A percentile compares a stretch with the other conserved stretches of the same genome.
Conservation (phyloP, 2,113 vertebrate species). For the Plecotus auritus region DNA sequence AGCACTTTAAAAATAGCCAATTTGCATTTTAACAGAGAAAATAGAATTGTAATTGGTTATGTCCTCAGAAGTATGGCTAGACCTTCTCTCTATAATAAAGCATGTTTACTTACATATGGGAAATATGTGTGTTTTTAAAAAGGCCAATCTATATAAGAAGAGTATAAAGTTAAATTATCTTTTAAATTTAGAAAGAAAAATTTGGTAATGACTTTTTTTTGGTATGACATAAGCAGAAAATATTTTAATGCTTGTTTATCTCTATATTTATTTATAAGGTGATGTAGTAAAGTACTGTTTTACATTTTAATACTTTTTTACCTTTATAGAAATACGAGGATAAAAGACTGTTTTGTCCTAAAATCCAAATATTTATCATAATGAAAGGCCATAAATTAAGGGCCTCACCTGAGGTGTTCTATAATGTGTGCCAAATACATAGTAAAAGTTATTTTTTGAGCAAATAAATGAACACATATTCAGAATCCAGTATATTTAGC, state of each 20-base stretch:
- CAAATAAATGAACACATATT: not conserved
- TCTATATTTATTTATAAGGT: not conserved
- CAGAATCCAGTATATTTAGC: not conserved
- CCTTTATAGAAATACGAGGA: not conserved
- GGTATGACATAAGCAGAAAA: not conserved
- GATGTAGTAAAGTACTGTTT: not conserved
- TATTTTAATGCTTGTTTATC: not conserved
- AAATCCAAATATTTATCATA: not conserved
- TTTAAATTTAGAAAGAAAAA: constrained; percentile 2
- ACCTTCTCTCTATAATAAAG: not conserved
- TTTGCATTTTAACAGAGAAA: constrained; percentile 6
- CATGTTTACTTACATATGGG: not conserved
- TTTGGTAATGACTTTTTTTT: not conserved
- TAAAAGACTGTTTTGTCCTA: not conserved
- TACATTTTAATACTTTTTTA: not conserved
- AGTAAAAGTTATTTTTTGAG: not conserved
- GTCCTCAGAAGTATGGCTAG: not conserved
- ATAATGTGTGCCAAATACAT: not conserved
- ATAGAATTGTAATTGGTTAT: not conserved
- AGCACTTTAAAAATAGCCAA: not conserved
- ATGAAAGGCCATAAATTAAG: not conserved
- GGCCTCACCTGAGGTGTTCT: not conserved
- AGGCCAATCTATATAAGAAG: not conserved
- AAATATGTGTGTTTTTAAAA: not conserved
- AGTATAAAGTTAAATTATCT: not conserved